Percentiles rank a stretch among this genome's conserved stretches.
Conservation (phyloP, 2,113 vertebrate genomes). For the Scopus umbretta region DNA sequence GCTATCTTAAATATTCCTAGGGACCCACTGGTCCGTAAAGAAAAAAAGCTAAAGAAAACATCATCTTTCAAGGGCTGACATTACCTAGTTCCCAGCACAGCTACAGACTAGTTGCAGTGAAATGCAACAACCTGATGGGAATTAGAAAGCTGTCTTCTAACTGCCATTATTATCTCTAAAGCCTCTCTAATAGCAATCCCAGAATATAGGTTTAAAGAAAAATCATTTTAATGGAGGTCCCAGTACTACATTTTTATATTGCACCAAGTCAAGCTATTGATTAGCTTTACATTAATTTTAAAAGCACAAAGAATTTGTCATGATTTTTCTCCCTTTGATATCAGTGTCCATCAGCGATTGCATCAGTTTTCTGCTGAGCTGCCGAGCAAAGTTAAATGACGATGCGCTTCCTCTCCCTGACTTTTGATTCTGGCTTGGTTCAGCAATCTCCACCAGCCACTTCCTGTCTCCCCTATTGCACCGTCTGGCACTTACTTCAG, state of each 20-base stretch:
- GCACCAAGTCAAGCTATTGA: constrained; percentile 65
- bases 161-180: constrained; percentile 27
- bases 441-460: constrained; percentile 70
- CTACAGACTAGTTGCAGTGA: constrained; percentile 4
- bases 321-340: constrained; percentile 72
- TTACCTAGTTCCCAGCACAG: background rate
- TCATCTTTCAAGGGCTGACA: background rate
- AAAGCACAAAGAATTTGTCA: constrained; percentile 54
- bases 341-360: constrained; percentile 63
- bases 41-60: constrained; percentile 47
- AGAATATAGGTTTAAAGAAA: constrained; percentile 28
- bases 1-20: background rate
- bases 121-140: constrained; percentile 44
- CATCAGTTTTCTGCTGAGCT: constrained; percentile 64
- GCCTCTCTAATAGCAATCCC: constrained; percentile 42
- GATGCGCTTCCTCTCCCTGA: constrained; percentile 35
- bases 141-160: constrained; percentile 34
- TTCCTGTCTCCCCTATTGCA: constrained; percentile 72
- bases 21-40: background rate
- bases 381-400: constrained; percentile 62
- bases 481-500: constrained; percentile 72
- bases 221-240: constrained; percentile 66
- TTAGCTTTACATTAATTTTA: constrained; percentile 66
- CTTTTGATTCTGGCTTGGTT: constrained; percentile 60
- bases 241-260: constrained; percentile 56